Percentiles rank a stretch among this genome's conserved stretches.
Evolutionary conservation across 2,888 invertebrate species (phyloP).

Genomic region (Papilio elwesi): DNA sequence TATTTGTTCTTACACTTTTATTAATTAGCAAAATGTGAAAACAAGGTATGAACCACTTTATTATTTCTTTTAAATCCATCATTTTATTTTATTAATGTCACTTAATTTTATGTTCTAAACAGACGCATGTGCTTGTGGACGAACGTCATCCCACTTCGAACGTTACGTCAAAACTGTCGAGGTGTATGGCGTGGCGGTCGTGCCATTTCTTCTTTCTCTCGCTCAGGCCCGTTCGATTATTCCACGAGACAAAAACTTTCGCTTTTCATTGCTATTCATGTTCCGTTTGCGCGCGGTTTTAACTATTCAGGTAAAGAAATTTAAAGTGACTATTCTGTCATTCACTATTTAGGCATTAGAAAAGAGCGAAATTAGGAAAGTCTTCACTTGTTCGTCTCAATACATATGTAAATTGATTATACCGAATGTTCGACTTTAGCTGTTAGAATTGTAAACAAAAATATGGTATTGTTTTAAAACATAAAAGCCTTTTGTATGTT

Average conservation of each 20-base stretch:
- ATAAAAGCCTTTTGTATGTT: background rate
- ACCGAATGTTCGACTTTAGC: background rate
- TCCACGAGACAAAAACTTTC: conserved; percentile 46
- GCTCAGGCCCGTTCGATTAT: conserved; percentile 28
- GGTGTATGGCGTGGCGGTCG: conserved; percentile 48
- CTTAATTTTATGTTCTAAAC: conserved; percentile 42
- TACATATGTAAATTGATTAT: conserved; percentile 11
- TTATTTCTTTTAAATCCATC: conserved; percentile 80
- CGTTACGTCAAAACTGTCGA: conserved; percentile 57
- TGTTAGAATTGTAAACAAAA: background rate
- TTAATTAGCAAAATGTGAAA: conserved; percentile 67
- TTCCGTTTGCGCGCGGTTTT: conserved; percentile 52
- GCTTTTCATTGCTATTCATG: conserved; percentile 59
- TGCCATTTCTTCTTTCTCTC: conserved; percentile 74
- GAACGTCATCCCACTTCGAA: conserved; percentile 62
- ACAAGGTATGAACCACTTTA: conserved; percentile 80
- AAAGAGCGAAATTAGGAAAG: conserved; percentile 35
- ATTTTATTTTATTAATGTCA: conserved; percentile 48
- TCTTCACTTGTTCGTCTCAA: conserved; percentile 9
- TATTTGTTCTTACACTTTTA: conserved; percentile 54
- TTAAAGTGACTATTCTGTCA: conserved; percentile 22
- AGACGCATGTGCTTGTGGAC: conserved; percentile 40
- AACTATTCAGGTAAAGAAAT: conserved; percentile 38
- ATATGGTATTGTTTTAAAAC: background rate
- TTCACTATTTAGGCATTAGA: conserved; percentile 18